These are phyloP conservation scores for Megalurothrips usitatus DNA, from an alignment of 2,888 invertebrate species.

Conservation along the genomic window DNA sequence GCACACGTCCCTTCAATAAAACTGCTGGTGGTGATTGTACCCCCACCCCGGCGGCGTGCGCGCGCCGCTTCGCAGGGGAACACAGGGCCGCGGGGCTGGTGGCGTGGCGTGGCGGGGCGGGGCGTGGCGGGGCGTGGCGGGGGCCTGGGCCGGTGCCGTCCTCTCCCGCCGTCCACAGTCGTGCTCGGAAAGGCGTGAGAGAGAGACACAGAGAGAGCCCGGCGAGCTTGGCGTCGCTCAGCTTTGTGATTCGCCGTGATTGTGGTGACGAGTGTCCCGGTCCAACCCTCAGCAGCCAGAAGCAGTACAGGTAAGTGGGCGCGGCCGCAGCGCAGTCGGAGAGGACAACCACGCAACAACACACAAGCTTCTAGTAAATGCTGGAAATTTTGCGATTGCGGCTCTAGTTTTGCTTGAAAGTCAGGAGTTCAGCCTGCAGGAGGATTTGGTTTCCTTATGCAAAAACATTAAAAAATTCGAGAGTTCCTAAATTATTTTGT, in stretches of 20 bases:
- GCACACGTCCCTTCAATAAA: constrained; percentile 22
- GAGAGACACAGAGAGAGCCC: not conserved
- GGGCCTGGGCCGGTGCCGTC: not conserved
- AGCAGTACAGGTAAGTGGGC: not conserved
- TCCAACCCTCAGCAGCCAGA: too few species aligned
- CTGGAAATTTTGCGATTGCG: too few species aligned
- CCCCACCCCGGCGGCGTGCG: not conserved
- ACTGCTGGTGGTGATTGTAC: constrained; percentile 22
- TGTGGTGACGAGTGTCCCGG: too few species aligned
- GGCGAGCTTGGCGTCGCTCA: not conserved
- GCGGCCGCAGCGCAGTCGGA: too few species aligned
- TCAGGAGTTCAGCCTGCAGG: too few species aligned
- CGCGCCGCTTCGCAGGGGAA: not conserved
- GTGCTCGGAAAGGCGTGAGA: not conserved
- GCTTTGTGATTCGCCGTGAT: too few species aligned
- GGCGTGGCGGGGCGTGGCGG: not conserved
- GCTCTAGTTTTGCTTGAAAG: too few species aligned
- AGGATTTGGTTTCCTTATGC: too few species aligned
- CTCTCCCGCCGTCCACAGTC: constrained; percentile 8
- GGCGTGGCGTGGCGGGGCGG: not conserved
- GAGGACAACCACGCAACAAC: too few species aligned
- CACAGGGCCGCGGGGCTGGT: not conserved
- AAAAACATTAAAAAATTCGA: not conserved
- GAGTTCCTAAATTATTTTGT: too few species aligned
- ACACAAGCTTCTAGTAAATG: too few species aligned